phyloP scores from a whole-genome alignment of 2,113 vertebrate species.

The Rhynchomys soricoides region DNA sequence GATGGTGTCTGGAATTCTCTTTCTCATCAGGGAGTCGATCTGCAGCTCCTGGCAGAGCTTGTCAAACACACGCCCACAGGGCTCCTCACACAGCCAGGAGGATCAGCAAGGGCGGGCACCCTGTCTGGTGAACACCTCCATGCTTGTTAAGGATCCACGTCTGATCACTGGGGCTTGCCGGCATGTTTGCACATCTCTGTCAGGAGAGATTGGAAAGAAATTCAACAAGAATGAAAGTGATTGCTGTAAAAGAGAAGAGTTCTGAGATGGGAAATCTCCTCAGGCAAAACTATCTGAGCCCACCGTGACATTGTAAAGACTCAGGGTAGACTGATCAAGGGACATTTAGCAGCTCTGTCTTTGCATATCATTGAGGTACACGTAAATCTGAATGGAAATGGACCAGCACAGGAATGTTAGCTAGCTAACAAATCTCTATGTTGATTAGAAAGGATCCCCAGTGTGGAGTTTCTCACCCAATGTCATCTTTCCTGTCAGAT shows the following conservation, averaged over 20 bases:
- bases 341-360: neutral
- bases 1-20: neutral
- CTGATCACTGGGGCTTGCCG: neutral
- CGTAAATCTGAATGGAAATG: accelerated
- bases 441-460: neutral
- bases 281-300: neutral
- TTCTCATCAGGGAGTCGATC: neutral
- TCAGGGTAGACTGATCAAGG: neutral
- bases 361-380: neutral
- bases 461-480: neutral
- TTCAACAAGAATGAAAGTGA: slow-evolving; percentile 25
- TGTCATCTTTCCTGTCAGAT: neutral
- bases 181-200: neutral
- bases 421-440: no score
- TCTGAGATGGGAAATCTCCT: neutral
- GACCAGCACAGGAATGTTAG: no score
- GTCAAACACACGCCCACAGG: slow-evolving; percentile 55
- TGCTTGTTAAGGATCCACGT: neutral
- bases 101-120: neutral
- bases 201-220: slow-evolving; percentile 3
- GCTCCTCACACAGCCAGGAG: neutral
- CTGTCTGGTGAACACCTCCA: neutral
- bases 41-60: neutral
- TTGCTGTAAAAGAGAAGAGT: neutral
- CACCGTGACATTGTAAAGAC: neutral